phyloP scores from a whole-genome alignment of 2,797 vertebrate species.

The Anomalospiza imberbis region DNA sequence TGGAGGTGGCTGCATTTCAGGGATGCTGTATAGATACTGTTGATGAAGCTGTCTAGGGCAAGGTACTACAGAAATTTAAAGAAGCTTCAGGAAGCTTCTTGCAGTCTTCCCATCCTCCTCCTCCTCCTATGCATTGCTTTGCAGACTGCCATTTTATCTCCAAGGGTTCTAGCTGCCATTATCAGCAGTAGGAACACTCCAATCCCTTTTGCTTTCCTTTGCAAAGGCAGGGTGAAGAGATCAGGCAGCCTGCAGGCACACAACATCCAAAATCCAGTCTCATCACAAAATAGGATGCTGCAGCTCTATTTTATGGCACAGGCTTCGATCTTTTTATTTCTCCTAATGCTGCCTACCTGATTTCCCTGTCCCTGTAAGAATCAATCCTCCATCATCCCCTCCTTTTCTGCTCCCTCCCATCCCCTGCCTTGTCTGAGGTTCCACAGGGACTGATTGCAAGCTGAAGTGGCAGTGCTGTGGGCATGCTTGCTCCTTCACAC shows the following conservation, averaged over 20 bases:
- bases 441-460: conserved; percentile 38
- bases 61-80: background rate
- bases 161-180: background rate
- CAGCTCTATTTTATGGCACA: background rate
- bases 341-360: background rate
- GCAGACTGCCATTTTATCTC: background rate
- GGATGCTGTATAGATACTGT: background rate
- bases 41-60: background rate
- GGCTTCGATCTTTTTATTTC: background rate
- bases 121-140: background rate
- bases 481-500: conserved; percentile 55
- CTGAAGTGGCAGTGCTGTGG: conserved; percentile 42
- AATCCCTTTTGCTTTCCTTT: background rate
- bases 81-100: conserved; percentile 33
- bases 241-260: background rate
- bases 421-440: conserved; percentile 1
- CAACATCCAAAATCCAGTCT: background rate
- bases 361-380: background rate
- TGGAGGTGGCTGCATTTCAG: background rate
- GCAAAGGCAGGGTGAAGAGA: background rate
- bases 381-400: conserved; percentile 35
- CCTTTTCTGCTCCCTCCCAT: conserved; percentile 29
- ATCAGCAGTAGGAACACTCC: background rate
- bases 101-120: background rate
- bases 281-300: background rate